These are phyloP conservation scores for Oxyura jamaicensis DNA, from an alignment of 2,113 vertebrate genomes.

Conservation along the genomic window DNA sequence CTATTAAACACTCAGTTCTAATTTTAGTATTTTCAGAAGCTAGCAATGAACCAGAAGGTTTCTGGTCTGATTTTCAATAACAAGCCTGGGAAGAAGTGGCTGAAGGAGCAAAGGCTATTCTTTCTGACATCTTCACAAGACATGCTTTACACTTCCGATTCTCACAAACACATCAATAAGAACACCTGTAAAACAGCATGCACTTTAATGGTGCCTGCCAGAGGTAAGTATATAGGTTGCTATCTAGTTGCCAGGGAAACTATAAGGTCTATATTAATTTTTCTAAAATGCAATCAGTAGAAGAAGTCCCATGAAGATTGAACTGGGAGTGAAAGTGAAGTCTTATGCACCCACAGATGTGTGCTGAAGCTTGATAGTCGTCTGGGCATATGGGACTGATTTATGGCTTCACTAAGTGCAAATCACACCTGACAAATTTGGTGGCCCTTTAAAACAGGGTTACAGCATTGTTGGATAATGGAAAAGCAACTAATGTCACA, in stretches of 20 bases:
- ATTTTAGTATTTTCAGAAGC: background rate
- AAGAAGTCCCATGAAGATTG: background rate
- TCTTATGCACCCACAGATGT: background rate
- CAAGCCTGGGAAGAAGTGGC: background rate
- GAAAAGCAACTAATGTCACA: background rate
- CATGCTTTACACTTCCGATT: background rate
- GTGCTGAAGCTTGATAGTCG: background rate
- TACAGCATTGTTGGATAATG: background rate
- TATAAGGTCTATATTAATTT: background rate
- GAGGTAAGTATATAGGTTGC: background rate
- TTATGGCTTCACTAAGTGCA: background rate
- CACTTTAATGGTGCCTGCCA: background rate
- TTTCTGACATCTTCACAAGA: background rate
- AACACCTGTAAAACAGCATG: background rate
- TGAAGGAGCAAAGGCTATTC: background rate
- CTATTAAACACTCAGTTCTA: background rate
- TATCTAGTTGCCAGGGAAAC: conserved; percentile 1
- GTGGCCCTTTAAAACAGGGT: background rate
- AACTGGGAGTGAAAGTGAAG: background rate
- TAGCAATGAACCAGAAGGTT: background rate
- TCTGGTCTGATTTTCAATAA: background rate
- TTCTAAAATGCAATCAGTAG: background rate
- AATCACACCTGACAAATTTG: background rate
- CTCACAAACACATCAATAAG: background rate
- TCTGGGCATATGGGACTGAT: background rate